Conservation (phyloP, 2,888 invertebrate genomes). For the Lomographa bimaculata region DNA sequence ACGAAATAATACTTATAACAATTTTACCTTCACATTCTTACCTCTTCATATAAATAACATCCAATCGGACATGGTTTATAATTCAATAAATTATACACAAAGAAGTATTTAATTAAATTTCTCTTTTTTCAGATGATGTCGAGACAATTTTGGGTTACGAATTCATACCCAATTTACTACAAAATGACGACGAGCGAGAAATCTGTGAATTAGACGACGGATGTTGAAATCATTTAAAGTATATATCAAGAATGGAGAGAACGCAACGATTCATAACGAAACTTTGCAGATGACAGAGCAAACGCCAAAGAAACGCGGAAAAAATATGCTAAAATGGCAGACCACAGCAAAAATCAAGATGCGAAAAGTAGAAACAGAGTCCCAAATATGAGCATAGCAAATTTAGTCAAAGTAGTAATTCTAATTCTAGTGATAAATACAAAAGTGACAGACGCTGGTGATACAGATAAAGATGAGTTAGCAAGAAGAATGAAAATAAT, state of each 20-base stretch:
- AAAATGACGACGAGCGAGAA: conserved; percentile 10
- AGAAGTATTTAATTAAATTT: conserved; percentile 27
- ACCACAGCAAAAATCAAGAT: conserved; percentile 10
- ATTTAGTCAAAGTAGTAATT: conserved; percentile 49
- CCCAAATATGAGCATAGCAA: conserved; percentile 31
- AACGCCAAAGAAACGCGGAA: background rate
- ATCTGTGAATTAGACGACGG: conserved; percentile 23
- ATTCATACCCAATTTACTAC: conserved; percentile 31
- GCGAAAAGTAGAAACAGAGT: conserved; percentile 15
- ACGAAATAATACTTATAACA: too few species aligned
- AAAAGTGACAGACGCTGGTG: conserved; percentile 41
- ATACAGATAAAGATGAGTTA: conserved; percentile 51
- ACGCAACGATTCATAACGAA: background rate
- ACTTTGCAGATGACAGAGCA: conserved; percentile 7
- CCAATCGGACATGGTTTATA: background rate
- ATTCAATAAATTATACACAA: background rate
- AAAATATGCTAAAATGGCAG: conserved; percentile 19
- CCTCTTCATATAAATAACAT: background rate
- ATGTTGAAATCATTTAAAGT: background rate
- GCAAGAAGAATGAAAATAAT: conserved; percentile 58
- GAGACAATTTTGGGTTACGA: conserved; percentile 32
- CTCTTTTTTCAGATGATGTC: conserved; percentile 51
- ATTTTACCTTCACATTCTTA: too few species aligned
- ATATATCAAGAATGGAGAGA: conserved; percentile 14
- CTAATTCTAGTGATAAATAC: conserved; percentile 53